Evolutionary conservation across 2,113 vertebrate species (phyloP), one percentile per base, ranked within the genome.

Genomic region (Thamnaconus septentrionalis): DNA sequence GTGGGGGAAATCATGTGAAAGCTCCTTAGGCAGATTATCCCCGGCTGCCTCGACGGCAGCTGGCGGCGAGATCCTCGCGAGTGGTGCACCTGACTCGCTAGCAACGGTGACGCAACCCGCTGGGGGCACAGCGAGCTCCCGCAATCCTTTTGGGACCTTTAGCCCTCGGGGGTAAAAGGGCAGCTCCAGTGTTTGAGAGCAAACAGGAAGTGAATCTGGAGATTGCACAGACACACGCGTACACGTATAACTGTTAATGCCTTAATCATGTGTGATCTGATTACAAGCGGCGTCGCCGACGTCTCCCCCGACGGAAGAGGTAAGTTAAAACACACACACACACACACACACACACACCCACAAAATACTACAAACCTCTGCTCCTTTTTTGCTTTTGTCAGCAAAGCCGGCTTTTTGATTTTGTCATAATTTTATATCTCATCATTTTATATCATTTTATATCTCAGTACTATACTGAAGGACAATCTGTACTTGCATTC

Each of bases 1-100:
- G 81, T 84, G 73, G 77, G 81, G 84, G 59, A 88, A 88, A 90
- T 86, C 81, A 82, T 83, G 86, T 85, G 79, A 87, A 91, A 90
- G 89, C 90, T 89, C 81, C 89, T 92, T 91, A 91, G 78, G 64
- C 81, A 85, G 88, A 90, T 91, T 90, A 90, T 87, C 85, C 80
- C 66, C 18, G 18, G 18, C 18, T 74, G 83, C 82, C 83, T 87
- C 64, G 73, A 84, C 73, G 69, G 81, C 87, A 87, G 85, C 86
- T 89, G 81, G 80, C 79, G 81, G 69, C 39, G 63, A 79, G 83
- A 86, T 87, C 83, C 80, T 81, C 82, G 73, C 66, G 78, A 82
- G 77, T 2, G 18, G 18, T 64, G 82, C 84, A 90, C 89, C 88
- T 89, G 87, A 92, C 76, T 85, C 87, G 80, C 71, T 79, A 65